Evolutionary conservation across 2,113 vertebrate genomes (phyloP).

Genomic region (Panthera leo): DNA sequence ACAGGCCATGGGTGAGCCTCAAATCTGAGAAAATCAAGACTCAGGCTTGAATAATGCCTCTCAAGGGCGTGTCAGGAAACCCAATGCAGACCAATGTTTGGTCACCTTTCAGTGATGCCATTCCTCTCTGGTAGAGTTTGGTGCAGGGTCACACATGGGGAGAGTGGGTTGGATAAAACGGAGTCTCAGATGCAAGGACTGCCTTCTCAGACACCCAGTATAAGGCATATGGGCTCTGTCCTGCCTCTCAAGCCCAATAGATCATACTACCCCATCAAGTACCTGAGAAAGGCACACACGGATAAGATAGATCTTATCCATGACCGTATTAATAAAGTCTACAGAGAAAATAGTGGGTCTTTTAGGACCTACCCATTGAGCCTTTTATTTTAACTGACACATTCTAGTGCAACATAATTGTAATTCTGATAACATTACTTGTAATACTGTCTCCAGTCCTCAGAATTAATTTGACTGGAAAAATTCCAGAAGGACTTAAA

Average conservation of each 20-base stretch:
- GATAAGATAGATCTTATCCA: background rate
- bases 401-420: constrained; percentile 85
- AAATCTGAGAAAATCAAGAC: background rate
- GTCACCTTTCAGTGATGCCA: background rate
- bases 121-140: background rate
- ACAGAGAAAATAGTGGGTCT: constrained; percentile 41
- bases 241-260: background rate
- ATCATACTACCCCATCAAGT: background rate
- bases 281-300: background rate
- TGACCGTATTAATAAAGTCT: background rate
- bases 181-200: background rate
- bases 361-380: constrained; percentile 34
- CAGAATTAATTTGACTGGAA: constrained; percentile 88
- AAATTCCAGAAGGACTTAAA: constrained; percentile 89
- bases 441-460: constrained; percentile 83
- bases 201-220: background rate
- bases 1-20: accelerated
- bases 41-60: background rate
- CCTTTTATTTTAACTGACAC: constrained; percentile 80
- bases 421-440: constrained; percentile 87
- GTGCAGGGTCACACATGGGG: background rate
- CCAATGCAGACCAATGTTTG: accelerated
- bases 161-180: background rate
- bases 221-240: background rate
- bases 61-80: background rate